These are phyloP conservation scores for Lithophane ornitopus DNA, from an alignment of 2,888 invertebrate species.

Conservation along the genomic window DNA sequence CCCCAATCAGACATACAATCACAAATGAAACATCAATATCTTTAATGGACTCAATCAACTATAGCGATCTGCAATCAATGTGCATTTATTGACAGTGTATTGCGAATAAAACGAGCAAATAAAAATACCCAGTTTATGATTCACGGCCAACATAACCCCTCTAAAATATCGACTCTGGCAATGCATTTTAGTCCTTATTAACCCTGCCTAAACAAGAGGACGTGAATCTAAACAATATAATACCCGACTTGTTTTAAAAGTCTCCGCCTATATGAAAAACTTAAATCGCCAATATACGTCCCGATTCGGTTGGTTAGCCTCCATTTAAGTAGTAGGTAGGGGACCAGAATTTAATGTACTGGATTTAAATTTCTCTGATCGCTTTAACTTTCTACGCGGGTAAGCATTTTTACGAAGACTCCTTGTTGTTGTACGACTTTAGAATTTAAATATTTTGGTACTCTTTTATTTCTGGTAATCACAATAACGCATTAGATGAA, in stretches of 20 bases:
- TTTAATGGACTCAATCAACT: conserved; percentile 60
- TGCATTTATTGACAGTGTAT: conserved; percentile 70
- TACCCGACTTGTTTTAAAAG: conserved; percentile 67
- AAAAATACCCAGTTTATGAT: conserved; percentile 71
- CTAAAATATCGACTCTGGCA: conserved; percentile 19
- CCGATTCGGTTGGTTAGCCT: conserved; percentile 74
- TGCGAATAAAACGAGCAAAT: conserved; percentile 61
- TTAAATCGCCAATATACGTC: conserved; percentile 65
- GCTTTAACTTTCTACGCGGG: conserved; percentile 51
- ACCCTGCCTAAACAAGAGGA: conserved; percentile 57
- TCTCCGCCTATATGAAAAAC: conserved; percentile 56
- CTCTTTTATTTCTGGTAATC: conserved; percentile 21
- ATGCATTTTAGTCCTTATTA: conserved; percentile 47
- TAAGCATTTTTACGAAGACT: conserved; percentile 45
- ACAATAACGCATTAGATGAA: not conserved
- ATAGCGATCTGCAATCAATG: conserved; percentile 68
- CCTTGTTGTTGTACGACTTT: conserved; percentile 44
- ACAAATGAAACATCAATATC: conserved; percentile 46
- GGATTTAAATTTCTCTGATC: conserved; percentile 74
- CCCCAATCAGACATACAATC: conserved; percentile 54
- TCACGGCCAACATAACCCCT: conserved; percentile 71
- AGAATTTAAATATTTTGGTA: conserved; percentile 33
- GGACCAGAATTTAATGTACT: conserved; percentile 73
- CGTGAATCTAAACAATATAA: conserved; percentile 65
- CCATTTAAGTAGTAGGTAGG: conserved; percentile 60